Percentiles rank a stretch among this genome's conserved stretches.
Conservation (phyloP, 2,888 invertebrate species). For the Isoperla grammatica region DNA sequence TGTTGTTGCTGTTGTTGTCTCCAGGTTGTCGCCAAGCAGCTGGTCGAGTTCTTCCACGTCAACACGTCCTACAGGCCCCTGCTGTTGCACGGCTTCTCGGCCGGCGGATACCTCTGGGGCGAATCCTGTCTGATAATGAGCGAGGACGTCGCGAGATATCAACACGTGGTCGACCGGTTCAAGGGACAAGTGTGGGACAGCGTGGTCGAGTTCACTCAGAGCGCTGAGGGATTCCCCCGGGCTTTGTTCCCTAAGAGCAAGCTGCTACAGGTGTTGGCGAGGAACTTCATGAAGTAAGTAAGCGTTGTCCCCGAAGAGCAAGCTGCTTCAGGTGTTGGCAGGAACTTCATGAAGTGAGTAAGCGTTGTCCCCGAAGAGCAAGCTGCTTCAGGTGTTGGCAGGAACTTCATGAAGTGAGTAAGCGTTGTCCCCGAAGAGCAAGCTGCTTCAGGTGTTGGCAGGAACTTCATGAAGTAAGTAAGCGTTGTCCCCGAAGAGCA, state of each 20-base stretch:
- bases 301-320: slow-evolving; percentile 47
- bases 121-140: slow-evolving; percentile 54
- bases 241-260: slow-evolving; percentile 48
- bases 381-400: slow-evolving; percentile 43
- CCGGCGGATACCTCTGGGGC: slow-evolving; percentile 84
- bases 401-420: slow-evolving; percentile 45
- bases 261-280: slow-evolving; percentile 43
- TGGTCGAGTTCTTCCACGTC: slow-evolving; percentile 65
- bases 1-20: slow-evolving; percentile 34
- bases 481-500: too few species aligned
- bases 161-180: slow-evolving; percentile 59
- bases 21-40: slow-evolving; percentile 67
- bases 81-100: slow-evolving; percentile 83
- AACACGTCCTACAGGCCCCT: slow-evolving; percentile 62
- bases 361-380: slow-evolving; percentile 47
- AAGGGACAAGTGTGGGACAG: slow-evolving; percentile 86
- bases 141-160: slow-evolving; percentile 42
- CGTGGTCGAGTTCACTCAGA: slow-evolving; percentile 53
- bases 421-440: too few species aligned
- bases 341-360: slow-evolving; percentile 45
- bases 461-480: too few species aligned
- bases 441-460: too few species aligned
- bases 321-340: slow-evolving; percentile 43
- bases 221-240: slow-evolving; percentile 48
- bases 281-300: slow-evolving; percentile 45